Evolutionary conservation across 2,113 vertebrate genomes (phyloP).

Genomic region (Dipodomys merriami): DNA sequence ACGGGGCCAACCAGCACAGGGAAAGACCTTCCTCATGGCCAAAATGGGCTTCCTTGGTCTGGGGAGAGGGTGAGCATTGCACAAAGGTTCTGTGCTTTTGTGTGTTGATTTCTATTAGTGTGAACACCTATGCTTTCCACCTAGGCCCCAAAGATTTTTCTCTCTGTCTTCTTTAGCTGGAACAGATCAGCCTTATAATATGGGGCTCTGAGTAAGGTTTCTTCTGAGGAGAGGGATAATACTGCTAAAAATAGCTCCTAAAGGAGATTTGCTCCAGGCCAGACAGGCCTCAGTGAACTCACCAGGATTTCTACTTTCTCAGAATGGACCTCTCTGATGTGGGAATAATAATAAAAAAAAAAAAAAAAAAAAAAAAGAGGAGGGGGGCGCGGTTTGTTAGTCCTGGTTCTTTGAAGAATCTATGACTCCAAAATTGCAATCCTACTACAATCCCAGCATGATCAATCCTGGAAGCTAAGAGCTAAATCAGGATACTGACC

Average conservation of each 20-base stretch:
- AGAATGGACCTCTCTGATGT: constrained; percentile 23
- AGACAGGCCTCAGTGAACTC: neutral
- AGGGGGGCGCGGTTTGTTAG: neutral
- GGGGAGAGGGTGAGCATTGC: neutral
- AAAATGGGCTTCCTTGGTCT: neutral
- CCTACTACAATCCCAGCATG: neutral
- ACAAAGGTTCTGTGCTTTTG: constrained; percentile 34
- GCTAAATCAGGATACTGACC: neutral
- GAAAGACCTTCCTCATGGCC: neutral
- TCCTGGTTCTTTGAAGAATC: constrained; percentile 27
- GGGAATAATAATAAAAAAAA: constrained; percentile 20
- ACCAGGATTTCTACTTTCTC: constrained; percentile 39
- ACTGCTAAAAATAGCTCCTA: neutral
- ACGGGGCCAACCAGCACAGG: neutral
- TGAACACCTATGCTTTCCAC: constrained; percentile 49
- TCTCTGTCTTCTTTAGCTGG: neutral
- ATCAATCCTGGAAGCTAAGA: neutral
- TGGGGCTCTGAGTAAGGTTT: neutral
- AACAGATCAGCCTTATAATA: constrained; percentile 17
- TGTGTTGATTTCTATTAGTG: constrained; percentile 24
- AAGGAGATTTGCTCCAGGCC: constrained; percentile 15
- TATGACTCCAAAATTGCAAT: constrained; percentile 40
- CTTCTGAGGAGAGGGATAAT: neutral
- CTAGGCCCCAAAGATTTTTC: constrained; percentile 43
- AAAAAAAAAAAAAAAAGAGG: too few relatives aligned